Conservation (phyloP, 2,797 vertebrate species). For the Mareca penelope region DNA sequence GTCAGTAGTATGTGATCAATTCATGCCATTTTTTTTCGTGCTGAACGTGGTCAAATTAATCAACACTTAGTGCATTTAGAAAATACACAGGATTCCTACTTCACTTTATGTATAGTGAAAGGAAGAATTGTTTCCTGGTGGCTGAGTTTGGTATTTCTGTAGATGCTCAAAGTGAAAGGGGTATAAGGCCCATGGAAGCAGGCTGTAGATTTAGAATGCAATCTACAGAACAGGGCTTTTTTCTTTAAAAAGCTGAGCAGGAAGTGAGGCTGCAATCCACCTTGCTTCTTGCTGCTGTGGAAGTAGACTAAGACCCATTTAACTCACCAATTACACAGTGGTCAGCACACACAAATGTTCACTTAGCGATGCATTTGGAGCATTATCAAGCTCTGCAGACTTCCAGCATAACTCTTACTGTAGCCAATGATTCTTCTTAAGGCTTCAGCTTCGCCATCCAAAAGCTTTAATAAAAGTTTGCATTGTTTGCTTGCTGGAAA, state of each 20-base stretch:
- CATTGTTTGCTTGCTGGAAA: constrained; percentile 33
- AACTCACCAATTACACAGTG: not conserved
- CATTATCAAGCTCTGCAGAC: not conserved
- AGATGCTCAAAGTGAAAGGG: not conserved
- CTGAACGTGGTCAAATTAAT: not conserved
- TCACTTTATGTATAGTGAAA: not conserved
- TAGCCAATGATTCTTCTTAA: not conserved
- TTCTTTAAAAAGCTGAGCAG: no score
- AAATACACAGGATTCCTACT: not conserved
- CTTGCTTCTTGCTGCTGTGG: not conserved
- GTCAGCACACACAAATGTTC: not conserved
- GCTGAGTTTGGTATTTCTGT: not conserved
- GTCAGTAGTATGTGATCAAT: not conserved
- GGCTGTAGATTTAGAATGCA: not conserved
- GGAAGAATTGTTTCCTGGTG: not conserved
- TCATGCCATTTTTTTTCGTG: not conserved
- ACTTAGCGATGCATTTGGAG: not conserved
- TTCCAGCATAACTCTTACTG: not conserved
- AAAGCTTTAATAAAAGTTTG: not conserved
- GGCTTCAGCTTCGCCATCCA: constrained; percentile 3
- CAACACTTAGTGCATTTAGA: not conserved
- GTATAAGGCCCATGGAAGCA: not conserved
- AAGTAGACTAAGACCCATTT: not conserved
- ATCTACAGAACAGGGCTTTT: not conserved
- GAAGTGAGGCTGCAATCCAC: not conserved